These are phyloP conservation scores for Corythornis vintsioides DNA, from an alignment of 2,113 vertebrate species.

Conservation along the genomic window DNA sequence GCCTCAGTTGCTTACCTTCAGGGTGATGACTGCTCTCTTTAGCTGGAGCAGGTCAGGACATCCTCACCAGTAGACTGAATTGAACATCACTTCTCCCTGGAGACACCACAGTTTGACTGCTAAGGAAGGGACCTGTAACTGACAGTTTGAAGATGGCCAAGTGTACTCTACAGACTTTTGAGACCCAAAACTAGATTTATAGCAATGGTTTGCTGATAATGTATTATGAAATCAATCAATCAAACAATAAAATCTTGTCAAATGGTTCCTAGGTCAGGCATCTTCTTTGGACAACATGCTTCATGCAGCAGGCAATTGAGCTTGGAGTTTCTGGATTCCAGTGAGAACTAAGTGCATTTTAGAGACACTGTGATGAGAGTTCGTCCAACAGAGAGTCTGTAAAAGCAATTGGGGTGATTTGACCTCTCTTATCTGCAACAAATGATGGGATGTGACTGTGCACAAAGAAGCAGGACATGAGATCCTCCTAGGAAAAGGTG, in stretches of 20 bases:
- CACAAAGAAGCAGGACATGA: background rate
- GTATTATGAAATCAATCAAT: background rate
- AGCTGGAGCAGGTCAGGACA: background rate
- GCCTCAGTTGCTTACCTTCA: background rate
- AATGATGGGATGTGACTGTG: background rate
- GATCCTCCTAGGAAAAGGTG: background rate
- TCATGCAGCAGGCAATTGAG: background rate
- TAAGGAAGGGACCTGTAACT: background rate
- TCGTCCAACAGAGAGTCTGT: background rate
- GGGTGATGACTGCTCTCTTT: background rate
- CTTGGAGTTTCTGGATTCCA: background rate
- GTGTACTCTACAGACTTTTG: background rate
- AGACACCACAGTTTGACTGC: background rate
- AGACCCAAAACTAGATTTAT: background rate
- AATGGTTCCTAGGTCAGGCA: background rate
- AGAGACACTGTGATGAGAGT: background rate
- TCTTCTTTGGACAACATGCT: background rate
- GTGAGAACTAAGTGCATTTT: background rate
- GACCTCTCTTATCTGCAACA: conserved; percentile 4
- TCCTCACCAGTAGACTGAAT: background rate
- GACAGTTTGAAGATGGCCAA: background rate
- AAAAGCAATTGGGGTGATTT: background rate
- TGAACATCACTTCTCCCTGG: background rate
- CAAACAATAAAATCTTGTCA: background rate
- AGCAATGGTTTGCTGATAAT: background rate